Evolutionary conservation across 1,140 invertebrate genomes (phyloP).

Genomic region (Drosophila lacteicornis): DNA sequence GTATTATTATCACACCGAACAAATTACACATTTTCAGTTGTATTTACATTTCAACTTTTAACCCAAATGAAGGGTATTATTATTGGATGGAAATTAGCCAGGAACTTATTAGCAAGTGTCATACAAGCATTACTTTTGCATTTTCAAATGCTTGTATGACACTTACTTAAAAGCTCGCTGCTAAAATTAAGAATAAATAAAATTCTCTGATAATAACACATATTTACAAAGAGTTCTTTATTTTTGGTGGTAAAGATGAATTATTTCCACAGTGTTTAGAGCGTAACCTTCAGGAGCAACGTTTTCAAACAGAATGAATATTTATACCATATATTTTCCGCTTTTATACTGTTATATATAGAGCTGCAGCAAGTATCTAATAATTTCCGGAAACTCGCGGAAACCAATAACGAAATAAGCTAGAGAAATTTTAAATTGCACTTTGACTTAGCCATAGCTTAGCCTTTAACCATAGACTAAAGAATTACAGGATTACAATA

Average conservation of each 20-base stretch:
- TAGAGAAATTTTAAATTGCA: slow-evolving; percentile 20
- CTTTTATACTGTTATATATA: no score
- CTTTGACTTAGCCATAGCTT: slow-evolving; percentile 15
- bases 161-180: background rate
- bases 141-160: slow-evolving; percentile 5
- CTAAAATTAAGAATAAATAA: background rate
- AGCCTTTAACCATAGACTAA: slow-evolving; percentile 39
- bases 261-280: no score
- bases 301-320: no score
- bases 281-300: no score
- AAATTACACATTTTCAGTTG: no score
- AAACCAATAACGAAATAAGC: slow-evolving; percentile 34
- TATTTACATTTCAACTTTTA: no score
- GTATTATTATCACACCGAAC: no score
- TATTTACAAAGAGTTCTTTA: no score
- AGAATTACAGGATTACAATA: background rate
- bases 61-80: no score
- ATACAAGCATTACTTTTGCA: background rate
- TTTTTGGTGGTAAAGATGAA: no score
- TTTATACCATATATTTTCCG: no score
- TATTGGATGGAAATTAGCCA: background rate
- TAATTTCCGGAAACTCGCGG: slow-evolving; percentile 6
- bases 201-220: background rate
- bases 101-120: background rate
- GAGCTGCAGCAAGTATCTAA: no score